Evolutionary conservation across 2,888 invertebrate genomes (phyloP), one percentile per base, ranked within the genome.

Genomic region (Marronus borbonicus): DNA sequence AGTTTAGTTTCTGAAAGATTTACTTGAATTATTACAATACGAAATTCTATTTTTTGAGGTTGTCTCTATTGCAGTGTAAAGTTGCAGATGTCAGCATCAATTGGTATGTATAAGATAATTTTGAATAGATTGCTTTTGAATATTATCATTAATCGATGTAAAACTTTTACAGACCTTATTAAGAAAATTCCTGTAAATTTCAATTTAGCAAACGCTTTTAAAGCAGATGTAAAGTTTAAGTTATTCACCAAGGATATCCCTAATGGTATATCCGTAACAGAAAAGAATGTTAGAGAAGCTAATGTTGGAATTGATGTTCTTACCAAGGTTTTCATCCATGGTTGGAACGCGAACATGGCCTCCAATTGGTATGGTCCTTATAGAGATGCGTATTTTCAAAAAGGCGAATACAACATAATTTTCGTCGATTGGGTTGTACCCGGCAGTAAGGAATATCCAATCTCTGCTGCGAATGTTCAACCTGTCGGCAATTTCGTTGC

Each of bases 401-500:
- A 69, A 24, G 80, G 76, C 10, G 76, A 78, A 49, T 49, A 52
- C 10, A 80, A 80, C 66, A 44, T 80, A 5, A 80, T 80, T 60
- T 24, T 44, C 8, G 72, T 76, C 12, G 76, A 80, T 69, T 80
- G 80, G 80, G 52, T 49, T 2, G 66, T 70, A 62, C 74, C 60
- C 14, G 80, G 76, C 14, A 72, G 76, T n/a, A 64, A 49, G n/a
- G 39, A 70, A 44, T 80, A 75, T 49, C 44, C 39, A 3, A 50
- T 50, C 10, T 76, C 80, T 12, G 55, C 76, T 1, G 72, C 65
- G 44, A 81, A 85, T 28, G 86, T 86, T 82, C 82, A 79, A 55
- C 39, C 78, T n/a, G 82, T 86, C 24, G 87, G 86, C 82, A 82
- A 79, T n/a, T 36, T 77, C 39, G 79, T 86, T 1, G 85, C 83